Base-by-base conservation (phyloP, 2,797 vertebrate species). In the Channallabes apus region DNA sequence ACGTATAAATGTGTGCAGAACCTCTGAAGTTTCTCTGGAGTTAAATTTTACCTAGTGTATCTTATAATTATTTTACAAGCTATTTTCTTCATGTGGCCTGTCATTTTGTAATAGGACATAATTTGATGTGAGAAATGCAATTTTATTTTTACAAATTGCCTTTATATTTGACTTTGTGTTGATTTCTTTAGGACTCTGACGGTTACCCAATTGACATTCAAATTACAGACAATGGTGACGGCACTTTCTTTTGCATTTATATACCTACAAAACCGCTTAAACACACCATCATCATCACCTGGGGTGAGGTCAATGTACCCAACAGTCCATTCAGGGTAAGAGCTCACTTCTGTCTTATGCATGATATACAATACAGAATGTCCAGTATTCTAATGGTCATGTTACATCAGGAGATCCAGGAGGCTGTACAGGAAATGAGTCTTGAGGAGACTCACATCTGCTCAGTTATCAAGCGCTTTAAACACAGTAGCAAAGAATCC, bases 251-350 rank as follows among this genome's bases (percentile, higher is more conserved):
- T 83, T 97, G 96, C 0, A 93, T 95, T 88, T 97, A 97, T 0
- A 89, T 96, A 62, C 96, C 96, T 85, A 95, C 91, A 83, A 96
- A 96, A 87, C 92, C 96, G 88, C 96, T 96, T 83, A 97, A 97
- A 84, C 96, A 97, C 90, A 97, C 96, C 3, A 90, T 97, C 90
- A 96, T 96, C 69, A 73, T 97, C 62, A 94, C 95, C 79, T 97
- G 96, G 96, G 96, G 94, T 0, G 96, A 95, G 0, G 96, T 96
- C 92, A 96, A 93, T 35, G 92, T 96, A 38, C 95, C 96, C 69
- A 95, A 95, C 93, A 96, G 96, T 89, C 96, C 96, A 80, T 96
- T 96, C 94, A 93, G 96, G 72, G 96, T 96, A 79, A 68, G 95
- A 80, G 59, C 83, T 83, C 38, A 38, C 22, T 58, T 2, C 1